These are phyloP conservation scores for Drosophila limbata DNA, from an alignment of 2,888 invertebrate species.

Conservation along the genomic window DNA sequence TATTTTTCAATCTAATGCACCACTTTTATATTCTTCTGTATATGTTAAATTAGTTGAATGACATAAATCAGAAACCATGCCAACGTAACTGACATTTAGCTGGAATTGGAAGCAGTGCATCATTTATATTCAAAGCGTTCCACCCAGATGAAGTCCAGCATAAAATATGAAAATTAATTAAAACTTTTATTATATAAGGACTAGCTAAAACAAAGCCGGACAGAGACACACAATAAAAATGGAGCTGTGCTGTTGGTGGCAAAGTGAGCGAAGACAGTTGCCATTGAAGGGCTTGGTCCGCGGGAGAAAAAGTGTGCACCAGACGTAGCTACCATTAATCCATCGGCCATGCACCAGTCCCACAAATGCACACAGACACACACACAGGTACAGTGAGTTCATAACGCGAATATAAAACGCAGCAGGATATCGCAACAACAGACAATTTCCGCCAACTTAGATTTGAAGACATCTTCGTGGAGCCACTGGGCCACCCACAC, in stretches of 20 bases:
- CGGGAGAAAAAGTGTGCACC: slow-evolving; percentile 59
- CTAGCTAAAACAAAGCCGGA: slow-evolving; percentile 50
- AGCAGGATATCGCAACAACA: slow-evolving; percentile 84
- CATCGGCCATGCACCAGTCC: slow-evolving; percentile 36
- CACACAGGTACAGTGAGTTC: slow-evolving; percentile 50
- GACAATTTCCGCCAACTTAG: slow-evolving; percentile 83
- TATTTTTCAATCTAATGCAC: neutral
- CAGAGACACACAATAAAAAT: slow-evolving; percentile 33
- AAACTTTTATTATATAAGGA: slow-evolving; percentile 69
- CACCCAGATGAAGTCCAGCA: slow-evolving; percentile 38
- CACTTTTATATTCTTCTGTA: neutral
- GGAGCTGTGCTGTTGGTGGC: slow-evolving; percentile 34
- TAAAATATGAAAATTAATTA: slow-evolving; percentile 78
- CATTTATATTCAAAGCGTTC: slow-evolving; percentile 20
- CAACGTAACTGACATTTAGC: neutral
- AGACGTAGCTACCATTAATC: slow-evolving; percentile 74
- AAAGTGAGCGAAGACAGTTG: slow-evolving; percentile 52
- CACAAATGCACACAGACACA: slow-evolving; percentile 3
- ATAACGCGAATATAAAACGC: slow-evolving; percentile 82
- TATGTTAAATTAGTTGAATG: neutral
- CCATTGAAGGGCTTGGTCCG: slow-evolving; percentile 10
- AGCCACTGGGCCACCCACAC: slow-evolving; percentile 37
- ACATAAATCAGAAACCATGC: neutral
- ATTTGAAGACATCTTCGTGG: slow-evolving; percentile 67
- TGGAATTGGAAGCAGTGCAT: slow-evolving; percentile 5